Evolutionary conservation across 53 echinoderm and acorn worm genomes (phyloP).

Genomic region (Stichopus horrens): DNA sequence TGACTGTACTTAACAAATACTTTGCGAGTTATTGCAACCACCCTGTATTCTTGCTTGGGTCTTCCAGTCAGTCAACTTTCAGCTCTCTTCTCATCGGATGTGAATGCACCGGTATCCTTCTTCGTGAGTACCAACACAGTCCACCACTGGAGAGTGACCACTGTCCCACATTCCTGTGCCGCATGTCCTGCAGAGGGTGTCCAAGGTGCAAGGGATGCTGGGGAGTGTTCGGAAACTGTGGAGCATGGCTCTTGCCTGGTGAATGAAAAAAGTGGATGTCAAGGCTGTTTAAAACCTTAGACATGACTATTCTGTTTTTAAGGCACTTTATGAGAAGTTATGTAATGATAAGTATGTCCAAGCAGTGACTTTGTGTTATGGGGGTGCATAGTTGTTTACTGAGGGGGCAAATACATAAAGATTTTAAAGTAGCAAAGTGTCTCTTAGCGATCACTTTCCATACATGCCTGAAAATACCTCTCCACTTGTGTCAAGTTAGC

Average conservation of each 20-base stretch:
- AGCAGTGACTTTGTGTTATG: too few species aligned
- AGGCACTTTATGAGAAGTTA: too few species aligned
- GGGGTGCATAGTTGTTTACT: too few species aligned
- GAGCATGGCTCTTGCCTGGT: conserved; percentile 85
- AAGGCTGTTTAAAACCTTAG: too few species aligned
- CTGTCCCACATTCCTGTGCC: conserved; percentile 97
- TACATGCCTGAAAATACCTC: too few species aligned
- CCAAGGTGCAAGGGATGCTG: conserved; percentile 89
- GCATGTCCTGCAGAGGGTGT: conserved; percentile 86
- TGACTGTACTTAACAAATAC: background rate
- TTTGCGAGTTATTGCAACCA: background rate
- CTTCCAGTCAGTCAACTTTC: background rate
- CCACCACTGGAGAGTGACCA: conserved; percentile 86
- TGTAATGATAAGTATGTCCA: too few species aligned
- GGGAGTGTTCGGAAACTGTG: conserved; percentile 84
- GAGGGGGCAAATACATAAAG: too few species aligned
- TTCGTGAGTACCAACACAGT: conserved; percentile 82
- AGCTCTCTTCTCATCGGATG: conserved; percentile 63
- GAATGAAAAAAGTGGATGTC: background rate
- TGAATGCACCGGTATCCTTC: conserved; percentile 81
- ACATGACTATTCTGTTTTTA: too few species aligned
- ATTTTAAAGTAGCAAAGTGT: too few species aligned
- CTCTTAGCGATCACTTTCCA: too few species aligned
- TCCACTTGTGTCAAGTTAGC: too few species aligned
- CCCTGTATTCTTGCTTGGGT: background rate